phyloP scores from a whole-genome alignment of 2,113 vertebrate species.

The Coptodon rendalli region DNA sequence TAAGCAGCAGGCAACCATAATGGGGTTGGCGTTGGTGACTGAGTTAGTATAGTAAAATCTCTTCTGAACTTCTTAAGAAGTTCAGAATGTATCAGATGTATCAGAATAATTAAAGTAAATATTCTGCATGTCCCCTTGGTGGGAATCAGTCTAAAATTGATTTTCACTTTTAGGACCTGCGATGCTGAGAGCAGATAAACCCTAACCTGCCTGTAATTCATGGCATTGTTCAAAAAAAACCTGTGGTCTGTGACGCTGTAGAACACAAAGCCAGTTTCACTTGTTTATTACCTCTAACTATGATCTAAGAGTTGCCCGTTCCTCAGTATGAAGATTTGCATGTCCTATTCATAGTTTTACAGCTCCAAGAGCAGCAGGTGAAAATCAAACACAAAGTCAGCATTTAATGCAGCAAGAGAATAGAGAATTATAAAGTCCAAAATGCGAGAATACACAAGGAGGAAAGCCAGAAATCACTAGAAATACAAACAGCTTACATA shows the following conservation, averaged over 20 bases:
- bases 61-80: not conserved
- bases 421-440: rapidly evolving
- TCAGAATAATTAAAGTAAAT: not conserved
- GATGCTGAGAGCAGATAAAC: not conserved
- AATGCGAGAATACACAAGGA: not conserved
- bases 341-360: not conserved
- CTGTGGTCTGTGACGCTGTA: not conserved
- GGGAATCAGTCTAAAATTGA: not conserved
- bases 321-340: not conserved
- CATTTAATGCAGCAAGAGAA: not conserved
- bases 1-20: not conserved
- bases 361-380: not conserved
- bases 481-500: not conserved
- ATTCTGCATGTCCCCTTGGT: not conserved
- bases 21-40: not conserved
- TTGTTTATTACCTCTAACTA: not conserved
- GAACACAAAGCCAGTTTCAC: not conserved
- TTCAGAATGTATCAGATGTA: not conserved
- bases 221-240: not conserved
- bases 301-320: not conserved
- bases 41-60: not conserved
- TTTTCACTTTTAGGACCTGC: not conserved
- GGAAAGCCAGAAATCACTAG: not conserved
- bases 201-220: not conserved
- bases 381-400: not conserved